Percentiles rank a stretch among this genome's conserved stretches.
Conservation (phyloP, 2,113 vertebrate species). For the Himantopus leucocephalus region DNA sequence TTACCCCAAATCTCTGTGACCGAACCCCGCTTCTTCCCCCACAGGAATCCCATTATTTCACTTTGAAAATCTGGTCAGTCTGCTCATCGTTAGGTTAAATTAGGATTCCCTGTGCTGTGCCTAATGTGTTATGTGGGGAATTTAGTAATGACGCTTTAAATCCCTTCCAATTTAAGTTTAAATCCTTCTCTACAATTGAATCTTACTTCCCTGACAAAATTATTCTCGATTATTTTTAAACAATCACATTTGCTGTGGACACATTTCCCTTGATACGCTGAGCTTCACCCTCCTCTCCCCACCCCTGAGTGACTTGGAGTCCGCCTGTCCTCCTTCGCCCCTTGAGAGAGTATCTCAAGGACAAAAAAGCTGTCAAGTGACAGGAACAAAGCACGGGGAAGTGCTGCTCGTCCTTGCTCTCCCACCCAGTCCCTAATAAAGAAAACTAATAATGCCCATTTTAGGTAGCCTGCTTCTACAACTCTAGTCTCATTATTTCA, state of each 20-base stretch:
- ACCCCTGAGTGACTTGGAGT: neutral
- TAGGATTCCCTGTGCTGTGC: slow-evolving; percentile 32
- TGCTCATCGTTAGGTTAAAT: slow-evolving; percentile 39
- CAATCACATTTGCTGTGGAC: slow-evolving; percentile 5
- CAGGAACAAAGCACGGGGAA: neutral
- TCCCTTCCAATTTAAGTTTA: slow-evolving; percentile 38
- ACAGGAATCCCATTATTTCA: slow-evolving; percentile 8
- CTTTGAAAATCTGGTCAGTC: slow-evolving; percentile 40
- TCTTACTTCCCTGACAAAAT: neutral
- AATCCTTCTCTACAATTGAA: slow-evolving; percentile 37
- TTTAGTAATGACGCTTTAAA: slow-evolving; percentile 34
- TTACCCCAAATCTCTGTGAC: neutral
- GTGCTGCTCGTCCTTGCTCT: neutral
- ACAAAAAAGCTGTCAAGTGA: slow-evolving; percentile 22
- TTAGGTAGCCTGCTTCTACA: slow-evolving; percentile 29
- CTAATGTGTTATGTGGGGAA: slow-evolving; percentile 8
- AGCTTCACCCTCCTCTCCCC: neutral
- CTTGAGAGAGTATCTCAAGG: slow-evolving; percentile 32
- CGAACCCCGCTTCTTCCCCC: neutral
- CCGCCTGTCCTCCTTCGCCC: neutral
- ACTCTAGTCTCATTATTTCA: slow-evolving; percentile 42
- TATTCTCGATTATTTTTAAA: slow-evolving; percentile 51
- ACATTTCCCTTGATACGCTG: neutral
- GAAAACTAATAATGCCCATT: slow-evolving; percentile 31
- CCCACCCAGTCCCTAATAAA: neutral